Percentiles rank a stretch among this genome's conserved stretches.
Evolutionary conservation across 2,797 vertebrate species (phyloP).

Genomic region (Aselliscus stoliczkanus): DNA sequence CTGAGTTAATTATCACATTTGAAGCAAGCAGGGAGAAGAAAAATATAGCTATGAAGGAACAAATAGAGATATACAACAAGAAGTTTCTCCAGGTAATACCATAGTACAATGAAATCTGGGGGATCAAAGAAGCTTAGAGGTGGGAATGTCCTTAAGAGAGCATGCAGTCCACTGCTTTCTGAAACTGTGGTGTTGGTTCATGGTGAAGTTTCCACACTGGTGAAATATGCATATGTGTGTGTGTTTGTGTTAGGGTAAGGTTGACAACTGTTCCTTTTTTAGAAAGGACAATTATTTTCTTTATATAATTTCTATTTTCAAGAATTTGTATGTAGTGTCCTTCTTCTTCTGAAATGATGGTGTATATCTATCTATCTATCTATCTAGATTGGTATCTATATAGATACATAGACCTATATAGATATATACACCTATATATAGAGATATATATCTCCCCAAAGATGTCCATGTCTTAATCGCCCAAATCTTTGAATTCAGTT

Average conservation of each 20-base stretch:
- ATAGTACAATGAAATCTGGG: not conserved
- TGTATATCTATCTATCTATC: not conserved
- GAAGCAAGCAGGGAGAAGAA: conserved; percentile 49
- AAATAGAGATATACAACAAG: not conserved
- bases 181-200: not conserved
- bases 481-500: conserved; percentile 20
- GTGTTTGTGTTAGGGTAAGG: not conserved
- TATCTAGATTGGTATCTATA: not conserved
- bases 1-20: conserved; percentile 54
- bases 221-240: not conserved
- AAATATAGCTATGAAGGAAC: conserved; percentile 41
- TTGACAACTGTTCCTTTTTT: not conserved
- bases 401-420: not conserved
- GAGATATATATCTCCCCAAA: not conserved
- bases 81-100: conserved; percentile 13
- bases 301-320: not conserved
- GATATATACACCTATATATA: too few species aligned
- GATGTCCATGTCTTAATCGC: not conserved
- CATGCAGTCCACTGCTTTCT: not conserved
- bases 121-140: not conserved
- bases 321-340: not conserved
- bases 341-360: conserved; percentile 26
- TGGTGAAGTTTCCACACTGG: not conserved
- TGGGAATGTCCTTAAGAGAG: not conserved
- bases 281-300: not conserved